Evolutionary conservation across 2,113 vertebrate genomes (phyloP), one percentile per base, ranked within the genome.

Genomic region (Pseudois nayaur): DNA sequence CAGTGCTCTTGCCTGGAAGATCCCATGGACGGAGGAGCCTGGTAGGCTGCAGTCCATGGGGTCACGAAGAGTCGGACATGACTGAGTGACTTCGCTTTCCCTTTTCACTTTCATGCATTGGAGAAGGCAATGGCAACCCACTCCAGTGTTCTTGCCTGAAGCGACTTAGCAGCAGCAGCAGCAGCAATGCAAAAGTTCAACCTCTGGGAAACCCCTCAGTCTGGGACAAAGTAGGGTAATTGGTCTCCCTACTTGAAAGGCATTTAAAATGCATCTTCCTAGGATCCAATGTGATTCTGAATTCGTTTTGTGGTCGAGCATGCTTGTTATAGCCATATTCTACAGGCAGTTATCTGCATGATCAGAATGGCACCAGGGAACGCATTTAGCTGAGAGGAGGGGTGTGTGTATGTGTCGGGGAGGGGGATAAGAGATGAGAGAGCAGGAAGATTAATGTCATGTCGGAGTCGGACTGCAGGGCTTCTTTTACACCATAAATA

Each of bases 401-500:
- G 29, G 8, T 14, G 12, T 57, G 48, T 67, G 8, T 14, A 13
- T 29, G 2, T 3, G 64, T 45, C 14, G 57, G 52, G 33, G 8
- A 29, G 71, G 9, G 13, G 50, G 13, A 48, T 36, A 85, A 88
- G 54, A 45, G 54, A n/a, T 40, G 78, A 88, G 76, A 93, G 33
- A 71, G 54, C 83, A 98, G 87, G 19, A 97, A 97, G 98, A 98
- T 97, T 97, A 95, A 98, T 97, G 84, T 97, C 87, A 48, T 54
- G n/a, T 76, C 97, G 50, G 81, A 97, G 97, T 93, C 27, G 54
- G 92, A 82, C 94, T 83, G 67, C 82, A 96, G 50, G 88, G 71
- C 78, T 98, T 98, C 98, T 97, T 97, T 98, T 98, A 98, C 95
- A 89, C 59, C 85, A 95, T 98, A 98, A 98, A 98, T 98, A 97